Conservation (phyloP, 2,888 invertebrate genomes). For the Steinernema hermaphroditum region DNA sequence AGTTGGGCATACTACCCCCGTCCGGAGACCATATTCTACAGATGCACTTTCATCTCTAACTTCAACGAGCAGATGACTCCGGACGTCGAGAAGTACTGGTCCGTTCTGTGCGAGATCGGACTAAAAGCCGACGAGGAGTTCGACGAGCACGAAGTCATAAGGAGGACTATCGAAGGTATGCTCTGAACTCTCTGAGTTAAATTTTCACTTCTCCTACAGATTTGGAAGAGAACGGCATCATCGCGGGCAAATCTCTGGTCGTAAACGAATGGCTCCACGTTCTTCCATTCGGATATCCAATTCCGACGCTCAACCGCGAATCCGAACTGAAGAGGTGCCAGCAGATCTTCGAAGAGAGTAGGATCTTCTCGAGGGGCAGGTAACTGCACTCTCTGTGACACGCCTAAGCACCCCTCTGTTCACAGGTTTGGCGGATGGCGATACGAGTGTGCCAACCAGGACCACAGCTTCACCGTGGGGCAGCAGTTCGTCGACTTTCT, state of each 20-base stretch:
- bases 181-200: too few relatives aligned
- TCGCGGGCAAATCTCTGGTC: conserved; percentile 38
- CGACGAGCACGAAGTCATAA: conserved; percentile 39
- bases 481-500: conserved; percentile 18
- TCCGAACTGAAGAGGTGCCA: conserved; percentile 45
- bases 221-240: conserved; percentile 41
- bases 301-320: conserved; percentile 52
- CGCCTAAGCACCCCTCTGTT: not conserved
- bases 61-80: conserved; percentile 54
- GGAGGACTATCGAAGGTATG: conserved; percentile 43
- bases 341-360: conserved; percentile 39
- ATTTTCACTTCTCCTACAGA: too few relatives aligned
- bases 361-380: conserved; percentile 52
- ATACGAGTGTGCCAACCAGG: conserved; percentile 60
- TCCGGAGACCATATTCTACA: conserved; percentile 47
- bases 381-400: conserved; percentile 21
- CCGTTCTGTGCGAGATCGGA: conserved; percentile 57
- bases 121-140: conserved; percentile 37
- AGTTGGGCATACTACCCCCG: conserved; percentile 55
- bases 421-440: conserved; percentile 59
- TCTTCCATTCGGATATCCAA: conserved; percentile 55
- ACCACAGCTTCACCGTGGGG: conserved; percentile 48
- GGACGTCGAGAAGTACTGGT: conserved; percentile 48
- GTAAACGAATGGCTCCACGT: conserved; percentile 44
- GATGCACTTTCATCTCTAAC: conserved; percentile 59